Conservation (phyloP, 2,888 invertebrate genomes). For the Oasisia sp. region DNA sequence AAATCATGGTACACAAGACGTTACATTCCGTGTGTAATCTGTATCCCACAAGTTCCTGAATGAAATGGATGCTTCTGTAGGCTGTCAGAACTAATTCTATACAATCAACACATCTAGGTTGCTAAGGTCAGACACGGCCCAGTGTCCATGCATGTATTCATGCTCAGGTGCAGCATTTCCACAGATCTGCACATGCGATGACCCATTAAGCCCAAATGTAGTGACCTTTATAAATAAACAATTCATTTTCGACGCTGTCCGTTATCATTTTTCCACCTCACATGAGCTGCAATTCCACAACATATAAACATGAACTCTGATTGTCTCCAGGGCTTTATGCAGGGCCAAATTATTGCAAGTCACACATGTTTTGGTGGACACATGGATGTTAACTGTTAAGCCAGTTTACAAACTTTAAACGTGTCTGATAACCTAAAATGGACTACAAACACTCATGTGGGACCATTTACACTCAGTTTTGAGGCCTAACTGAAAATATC, state of each 20-base stretch:
- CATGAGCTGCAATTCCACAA: not conserved
- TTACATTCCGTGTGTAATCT: no score
- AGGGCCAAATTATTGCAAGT: no score
- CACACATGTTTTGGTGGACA: no score
- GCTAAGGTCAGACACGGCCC: not conserved
- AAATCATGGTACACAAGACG: no score
- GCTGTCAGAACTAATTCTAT: not conserved
- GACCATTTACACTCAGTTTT: no score
- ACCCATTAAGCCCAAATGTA: not conserved
- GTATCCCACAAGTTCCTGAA: not conserved
- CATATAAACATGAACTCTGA: not conserved
- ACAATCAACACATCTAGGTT: conserved; percentile 3
- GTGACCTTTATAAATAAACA: conserved; percentile 3
- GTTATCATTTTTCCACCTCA: not conserved
- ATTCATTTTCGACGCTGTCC: not conserved
- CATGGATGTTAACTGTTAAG: no score
- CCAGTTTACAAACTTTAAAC: no score
- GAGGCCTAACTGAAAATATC: no score
- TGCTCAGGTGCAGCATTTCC: not conserved
- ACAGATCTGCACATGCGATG: not conserved
- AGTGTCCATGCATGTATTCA: not conserved
- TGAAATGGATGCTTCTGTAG: not conserved
- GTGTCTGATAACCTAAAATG: no score
- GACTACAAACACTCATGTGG: no score
- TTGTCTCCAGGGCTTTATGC: no score